phyloP scores from a whole-genome alignment of 1,140 invertebrate species.

The Drosophila leontia region DNA sequence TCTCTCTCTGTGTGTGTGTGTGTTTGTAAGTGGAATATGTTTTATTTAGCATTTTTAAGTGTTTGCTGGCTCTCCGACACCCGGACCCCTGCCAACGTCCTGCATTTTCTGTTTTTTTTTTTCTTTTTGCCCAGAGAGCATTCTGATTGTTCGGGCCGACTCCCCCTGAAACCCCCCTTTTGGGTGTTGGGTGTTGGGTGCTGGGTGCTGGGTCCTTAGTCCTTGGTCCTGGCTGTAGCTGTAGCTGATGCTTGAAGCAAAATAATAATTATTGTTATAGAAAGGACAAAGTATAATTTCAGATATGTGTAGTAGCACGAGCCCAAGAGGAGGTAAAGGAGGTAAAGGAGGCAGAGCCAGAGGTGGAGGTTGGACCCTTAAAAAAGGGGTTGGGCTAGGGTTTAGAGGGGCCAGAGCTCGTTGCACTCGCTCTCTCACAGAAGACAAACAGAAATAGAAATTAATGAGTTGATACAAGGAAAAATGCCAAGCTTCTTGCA shows the following conservation, averaged over 20 bases:
- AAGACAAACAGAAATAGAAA: slow-evolving; percentile 82
- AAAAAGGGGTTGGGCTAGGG: slow-evolving; percentile 5
- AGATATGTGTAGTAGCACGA: slow-evolving; percentile 72
- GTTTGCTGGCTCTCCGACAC: slow-evolving; percentile 67
- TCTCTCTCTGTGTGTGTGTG: slow-evolving; percentile 11
- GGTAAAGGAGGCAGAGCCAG: neutral
- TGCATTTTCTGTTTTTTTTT: slow-evolving; percentile 1
- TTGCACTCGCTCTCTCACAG: slow-evolving; percentile 54
- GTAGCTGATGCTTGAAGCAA: slow-evolving; percentile 76
- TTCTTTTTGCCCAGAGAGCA: slow-evolving; percentile 14
- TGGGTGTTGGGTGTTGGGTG: neutral
- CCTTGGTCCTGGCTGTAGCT: slow-evolving; percentile 29
- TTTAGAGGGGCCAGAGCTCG: slow-evolving; percentile 29
- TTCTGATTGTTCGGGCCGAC: slow-evolving; percentile 46
- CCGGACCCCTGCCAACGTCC: slow-evolving; percentile 3
- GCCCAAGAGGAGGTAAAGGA: slow-evolving; percentile 32
- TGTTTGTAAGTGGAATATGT: slow-evolving; percentile 80
- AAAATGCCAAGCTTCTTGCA: slow-evolving; percentile 11
- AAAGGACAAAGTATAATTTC: slow-evolving; percentile 83
- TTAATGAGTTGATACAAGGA: slow-evolving; percentile 81
- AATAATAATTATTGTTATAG: slow-evolving; percentile 84
- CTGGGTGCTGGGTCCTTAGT: slow-evolving; percentile 23
- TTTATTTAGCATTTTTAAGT: slow-evolving; percentile 84
- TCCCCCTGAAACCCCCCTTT: neutral
- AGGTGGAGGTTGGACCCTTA: slow-evolving; percentile 9